Conservation (phyloP, 1,140 invertebrate species). For the Lucilia cuprina region DNA sequence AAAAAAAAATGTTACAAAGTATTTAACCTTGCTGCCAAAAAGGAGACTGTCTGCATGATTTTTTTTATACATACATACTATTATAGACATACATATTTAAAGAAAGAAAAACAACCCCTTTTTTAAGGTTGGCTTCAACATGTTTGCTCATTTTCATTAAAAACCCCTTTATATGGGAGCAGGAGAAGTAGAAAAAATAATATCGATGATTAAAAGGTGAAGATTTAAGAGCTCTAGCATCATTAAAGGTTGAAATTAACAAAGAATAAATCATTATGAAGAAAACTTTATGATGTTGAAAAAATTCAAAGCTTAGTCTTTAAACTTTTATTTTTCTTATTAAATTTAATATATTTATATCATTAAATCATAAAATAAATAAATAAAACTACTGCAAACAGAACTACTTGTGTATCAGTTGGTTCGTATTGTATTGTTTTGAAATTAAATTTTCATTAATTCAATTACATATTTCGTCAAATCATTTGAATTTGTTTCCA, state of each 20-base stretch:
- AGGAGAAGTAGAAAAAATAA: background rate
- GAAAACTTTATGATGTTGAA: background rate
- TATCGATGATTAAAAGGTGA: conserved; percentile 5
- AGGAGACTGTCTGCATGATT: conserved; percentile 9
- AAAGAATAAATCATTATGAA: background rate
- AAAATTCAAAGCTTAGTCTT: too few relatives aligned
- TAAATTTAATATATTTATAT: too few relatives aligned
- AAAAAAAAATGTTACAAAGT: conserved; percentile 25
- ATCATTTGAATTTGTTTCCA: too few relatives aligned
- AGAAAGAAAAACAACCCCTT: conserved; percentile 19
- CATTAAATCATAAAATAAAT: too few relatives aligned
- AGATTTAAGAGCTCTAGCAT: background rate
- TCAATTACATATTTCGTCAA: too few relatives aligned
- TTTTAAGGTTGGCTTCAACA: background rate
- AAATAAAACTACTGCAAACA: too few relatives aligned
- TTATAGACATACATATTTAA: background rate
- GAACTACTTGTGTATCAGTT: too few relatives aligned
- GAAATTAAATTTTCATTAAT: too few relatives aligned
- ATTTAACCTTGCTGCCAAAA: conserved; percentile 28
- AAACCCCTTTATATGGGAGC: background rate
- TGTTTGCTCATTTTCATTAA: conserved; percentile 24
- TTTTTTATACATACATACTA: too few relatives aligned
- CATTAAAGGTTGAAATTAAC: background rate
- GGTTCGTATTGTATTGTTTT: too few relatives aligned
- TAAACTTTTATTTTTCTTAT: too few relatives aligned